phyloP scores from a whole-genome alignment of 2,113 vertebrate species.

The Crotalus helleri region DNA sequence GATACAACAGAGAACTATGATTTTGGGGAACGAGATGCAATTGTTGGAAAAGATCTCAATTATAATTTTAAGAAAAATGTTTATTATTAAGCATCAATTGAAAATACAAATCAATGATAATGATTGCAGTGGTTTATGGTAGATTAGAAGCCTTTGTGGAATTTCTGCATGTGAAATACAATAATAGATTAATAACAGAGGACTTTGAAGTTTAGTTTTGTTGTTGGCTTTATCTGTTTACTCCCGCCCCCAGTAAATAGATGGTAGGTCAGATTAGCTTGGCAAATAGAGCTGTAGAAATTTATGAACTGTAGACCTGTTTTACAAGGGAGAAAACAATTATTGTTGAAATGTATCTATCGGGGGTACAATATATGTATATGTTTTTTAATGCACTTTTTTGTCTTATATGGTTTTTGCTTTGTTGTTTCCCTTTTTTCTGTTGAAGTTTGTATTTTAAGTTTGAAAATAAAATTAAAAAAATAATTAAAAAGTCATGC shows the following conservation, averaged over 20 bases:
- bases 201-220: background rate
- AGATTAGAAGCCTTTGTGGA: background rate
- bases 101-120: background rate
- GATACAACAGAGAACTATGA: background rate
- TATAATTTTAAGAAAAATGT: background rate
- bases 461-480: background rate
- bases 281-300: background rate
- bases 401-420: background rate
- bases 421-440: background rate
- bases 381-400: background rate
- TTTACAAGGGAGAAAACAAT: background rate
- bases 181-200: background rate
- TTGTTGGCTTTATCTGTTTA: background rate
- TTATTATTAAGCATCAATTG: background rate
- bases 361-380: background rate
- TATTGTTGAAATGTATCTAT: background rate
- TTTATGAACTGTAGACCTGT: background rate
- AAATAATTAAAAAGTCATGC: background rate
- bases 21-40: background rate
- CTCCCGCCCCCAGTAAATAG: background rate
- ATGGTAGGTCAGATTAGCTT: background rate
- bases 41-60: background rate
- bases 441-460: background rate
- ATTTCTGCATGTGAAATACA: background rate
- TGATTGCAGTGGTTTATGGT: background rate